Evolutionary conservation across 2,888 invertebrate species (phyloP).

Genomic region (Andrena chrysosceles): DNA sequence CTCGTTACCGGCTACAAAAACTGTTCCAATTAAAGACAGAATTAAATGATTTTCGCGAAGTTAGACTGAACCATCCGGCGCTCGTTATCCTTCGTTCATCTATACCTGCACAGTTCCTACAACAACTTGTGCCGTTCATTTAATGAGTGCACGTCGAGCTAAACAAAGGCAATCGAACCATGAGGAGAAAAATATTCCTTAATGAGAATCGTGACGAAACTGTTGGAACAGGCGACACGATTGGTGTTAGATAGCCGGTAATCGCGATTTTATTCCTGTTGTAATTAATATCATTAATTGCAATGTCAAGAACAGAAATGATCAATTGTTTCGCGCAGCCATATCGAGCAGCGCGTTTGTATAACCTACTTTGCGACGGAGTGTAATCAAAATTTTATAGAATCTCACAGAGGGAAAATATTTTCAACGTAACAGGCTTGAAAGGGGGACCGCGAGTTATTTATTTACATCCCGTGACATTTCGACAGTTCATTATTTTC

Average conservation of each 20-base stretch:
- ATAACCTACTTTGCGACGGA: too few relatives aligned
- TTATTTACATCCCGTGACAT: slow-evolving; percentile 24
- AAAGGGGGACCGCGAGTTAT: neutral
- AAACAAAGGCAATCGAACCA: slow-evolving; percentile 10
- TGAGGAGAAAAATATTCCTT: neutral
- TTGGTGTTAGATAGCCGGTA: neutral
- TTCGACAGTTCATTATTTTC: slow-evolving; percentile 43
- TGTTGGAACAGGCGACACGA: neutral
- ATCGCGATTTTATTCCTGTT: neutral
- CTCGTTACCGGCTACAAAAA: slow-evolving; percentile 20
- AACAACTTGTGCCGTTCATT: slow-evolving; percentile 13
- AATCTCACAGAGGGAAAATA: neutral
- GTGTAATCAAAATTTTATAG: neutral
- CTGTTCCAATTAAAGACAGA: slow-evolving; percentile 33
- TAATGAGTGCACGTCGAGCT: neutral
- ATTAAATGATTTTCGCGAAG: slow-evolving; percentile 34
- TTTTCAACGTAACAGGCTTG: slow-evolving; percentile 3
- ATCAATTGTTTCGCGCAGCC: too few relatives aligned
- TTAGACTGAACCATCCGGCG: slow-evolving; percentile 4
- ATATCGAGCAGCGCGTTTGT: neutral
- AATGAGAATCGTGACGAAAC: slow-evolving; percentile 1
- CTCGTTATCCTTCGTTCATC: slow-evolving; percentile 41
- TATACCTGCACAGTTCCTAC: neutral
- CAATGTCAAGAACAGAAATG: too few relatives aligned
- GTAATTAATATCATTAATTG: neutral